These are phyloP conservation scores for Apolygus lucorum DNA, from an alignment of 1,140 invertebrate genomes.

Conservation along the genomic window DNA sequence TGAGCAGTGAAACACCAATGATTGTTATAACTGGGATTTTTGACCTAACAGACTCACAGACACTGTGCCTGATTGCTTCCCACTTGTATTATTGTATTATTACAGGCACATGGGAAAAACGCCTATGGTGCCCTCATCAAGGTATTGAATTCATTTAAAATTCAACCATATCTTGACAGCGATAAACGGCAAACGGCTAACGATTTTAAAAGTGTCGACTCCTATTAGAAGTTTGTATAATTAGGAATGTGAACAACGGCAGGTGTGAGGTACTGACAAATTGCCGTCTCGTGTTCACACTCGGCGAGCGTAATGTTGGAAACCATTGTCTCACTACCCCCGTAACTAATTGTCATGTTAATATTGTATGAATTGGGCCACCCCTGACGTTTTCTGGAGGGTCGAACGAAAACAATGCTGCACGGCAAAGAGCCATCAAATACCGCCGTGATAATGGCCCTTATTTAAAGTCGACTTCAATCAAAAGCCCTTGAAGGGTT, in stretches of 20 bases:
- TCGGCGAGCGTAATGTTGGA: neutral
- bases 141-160: too few species aligned
- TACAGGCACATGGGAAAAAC: too few species aligned
- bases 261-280: slow-evolving; percentile 10
- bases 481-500: slow-evolving; percentile 1
- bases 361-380: slow-evolving; percentile 2
- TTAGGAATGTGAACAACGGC: neutral
- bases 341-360: slow-evolving; percentile 16
- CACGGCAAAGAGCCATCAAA: slow-evolving; percentile 6
- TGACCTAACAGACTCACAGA: too few species aligned
- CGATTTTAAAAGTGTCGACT: neutral
- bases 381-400: neutral
- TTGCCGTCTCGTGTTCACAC: slow-evolving; percentile 14
- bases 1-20: too few species aligned
- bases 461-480: slow-evolving; percentile 7
- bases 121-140: too few species aligned
- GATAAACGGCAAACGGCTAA: too few species aligned
- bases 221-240: neutral
- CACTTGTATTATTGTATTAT: too few species aligned
- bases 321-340: neutral
- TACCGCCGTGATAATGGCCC: neutral
- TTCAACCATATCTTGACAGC: too few species aligned
- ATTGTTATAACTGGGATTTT: too few species aligned
- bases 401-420: neutral
- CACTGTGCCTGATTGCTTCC: too few species aligned